These are phyloP conservation scores for Vireo altiloquus DNA, from an alignment of 2,113 vertebrate genomes.

Conservation along the genomic window DNA sequence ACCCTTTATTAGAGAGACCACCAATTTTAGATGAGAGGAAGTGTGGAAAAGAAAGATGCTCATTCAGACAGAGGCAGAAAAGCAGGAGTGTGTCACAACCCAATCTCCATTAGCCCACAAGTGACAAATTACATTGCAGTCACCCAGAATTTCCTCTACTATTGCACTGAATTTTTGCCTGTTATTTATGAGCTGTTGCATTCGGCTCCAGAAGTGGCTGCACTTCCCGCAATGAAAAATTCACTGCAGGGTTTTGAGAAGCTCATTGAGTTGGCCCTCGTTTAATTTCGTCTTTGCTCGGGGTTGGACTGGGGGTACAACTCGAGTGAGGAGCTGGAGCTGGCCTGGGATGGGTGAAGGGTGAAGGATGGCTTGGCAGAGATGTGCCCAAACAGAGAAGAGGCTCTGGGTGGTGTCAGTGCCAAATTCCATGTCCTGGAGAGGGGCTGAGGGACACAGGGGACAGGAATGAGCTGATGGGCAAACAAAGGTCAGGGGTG, in stretches of 20 bases:
- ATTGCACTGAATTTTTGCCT: neutral
- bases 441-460: neutral
- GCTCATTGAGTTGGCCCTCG: neutral
- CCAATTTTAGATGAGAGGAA: neutral
- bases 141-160: neutral
- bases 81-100: neutral
- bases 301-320: neutral
- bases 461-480: neutral
- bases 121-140: neutral
- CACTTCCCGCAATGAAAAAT: neutral
- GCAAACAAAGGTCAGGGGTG: neutral
- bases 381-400: neutral
- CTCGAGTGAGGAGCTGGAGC: neutral
- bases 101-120: neutral
- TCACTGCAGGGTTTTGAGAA: neutral
- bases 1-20: neutral
- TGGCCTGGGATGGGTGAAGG: neutral
- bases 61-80: neutral
- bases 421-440: neutral
- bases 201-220: neutral
- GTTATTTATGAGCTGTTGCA: constrained; percentile 20
- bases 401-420: neutral
- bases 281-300: neutral
- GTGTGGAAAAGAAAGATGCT: neutral
- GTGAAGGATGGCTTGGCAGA: neutral